Conservation (phyloP, 1,140 invertebrate genomes). For the Lordiphosa collinella region DNA sequence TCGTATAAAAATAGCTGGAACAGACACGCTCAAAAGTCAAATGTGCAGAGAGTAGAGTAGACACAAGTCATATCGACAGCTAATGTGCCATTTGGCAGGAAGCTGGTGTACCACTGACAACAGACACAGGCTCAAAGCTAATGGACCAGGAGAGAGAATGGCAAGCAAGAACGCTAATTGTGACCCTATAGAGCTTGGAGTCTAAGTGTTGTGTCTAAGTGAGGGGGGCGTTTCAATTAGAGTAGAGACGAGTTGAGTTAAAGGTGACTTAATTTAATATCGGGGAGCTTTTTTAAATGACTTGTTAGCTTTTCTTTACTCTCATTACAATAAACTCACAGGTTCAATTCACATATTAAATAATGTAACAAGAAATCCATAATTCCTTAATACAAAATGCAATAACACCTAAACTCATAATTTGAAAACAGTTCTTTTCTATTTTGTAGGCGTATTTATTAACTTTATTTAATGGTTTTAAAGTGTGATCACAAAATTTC, state of each 20-base stretch:
- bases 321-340: too few relatives aligned
- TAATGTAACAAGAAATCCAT: too few relatives aligned
- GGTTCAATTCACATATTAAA: too few relatives aligned
- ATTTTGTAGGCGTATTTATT: too few relatives aligned
- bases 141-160: conserved; percentile 29
- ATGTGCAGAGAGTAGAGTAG: conserved; percentile 17
- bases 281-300: too few relatives aligned
- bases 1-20: conserved; percentile 69
- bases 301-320: too few relatives aligned
- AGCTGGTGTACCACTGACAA: conserved; percentile 21
- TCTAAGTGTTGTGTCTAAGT: not conserved
- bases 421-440: too few relatives aligned
- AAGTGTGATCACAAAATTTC: too few relatives aligned
- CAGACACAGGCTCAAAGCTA: conserved; percentile 30
- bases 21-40: conserved; percentile 36
- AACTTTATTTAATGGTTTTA: too few relatives aligned
- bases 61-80: conserved; percentile 27
- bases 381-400: too few relatives aligned
- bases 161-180: conserved; percentile 26
- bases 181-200: conserved; percentile 13
- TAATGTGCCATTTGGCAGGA: conserved; percentile 61
- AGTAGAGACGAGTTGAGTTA: not conserved
- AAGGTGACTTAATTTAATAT: too few relatives aligned
- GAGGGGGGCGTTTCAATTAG: too few relatives aligned
- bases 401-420: not conserved